phyloP scores from a whole-genome alignment of 2,797 vertebrate genomes.

The Sebastes iracundus region DNA sequence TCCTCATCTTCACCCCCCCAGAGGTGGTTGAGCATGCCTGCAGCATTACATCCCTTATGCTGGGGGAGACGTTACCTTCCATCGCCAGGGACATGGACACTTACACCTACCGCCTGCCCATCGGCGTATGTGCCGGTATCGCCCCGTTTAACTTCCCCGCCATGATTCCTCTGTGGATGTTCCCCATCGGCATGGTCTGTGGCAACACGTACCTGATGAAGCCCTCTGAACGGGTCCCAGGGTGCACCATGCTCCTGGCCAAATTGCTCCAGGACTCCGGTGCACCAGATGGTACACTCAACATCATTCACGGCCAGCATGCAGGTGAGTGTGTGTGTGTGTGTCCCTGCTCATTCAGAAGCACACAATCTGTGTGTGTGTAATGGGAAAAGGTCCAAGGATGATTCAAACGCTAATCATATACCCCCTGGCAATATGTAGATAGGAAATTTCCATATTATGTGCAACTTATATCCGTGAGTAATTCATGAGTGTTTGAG shows the following conservation, averaged over 20 bases:
- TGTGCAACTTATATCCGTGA: slow-evolving; percentile 21
- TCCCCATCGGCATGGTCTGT: slow-evolving; percentile 95
- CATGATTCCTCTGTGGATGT: slow-evolving; percentile 99
- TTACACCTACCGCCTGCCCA: slow-evolving; percentile 91
- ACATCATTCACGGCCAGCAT: slow-evolving; percentile 96
- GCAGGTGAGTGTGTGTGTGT: slow-evolving; percentile 79
- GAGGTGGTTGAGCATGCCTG: slow-evolving; percentile 98
- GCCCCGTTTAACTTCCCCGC: slow-evolving; percentile 97
- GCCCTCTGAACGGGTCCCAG: slow-evolving; percentile 95
- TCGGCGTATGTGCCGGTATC: slow-evolving; percentile 95
- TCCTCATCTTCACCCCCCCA: slow-evolving; percentile 66
- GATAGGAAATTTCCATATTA: slow-evolving; percentile 53
- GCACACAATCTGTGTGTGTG: background rate
- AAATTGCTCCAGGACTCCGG: slow-evolving; percentile 94
- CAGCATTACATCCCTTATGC: slow-evolving; percentile 95
- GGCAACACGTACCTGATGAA: slow-evolving; percentile 98
- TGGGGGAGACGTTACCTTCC: slow-evolving; percentile 96
- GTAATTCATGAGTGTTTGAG: slow-evolving; percentile 21
- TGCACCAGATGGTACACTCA: slow-evolving; percentile 92
- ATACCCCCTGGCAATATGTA: slow-evolving; percentile 37
- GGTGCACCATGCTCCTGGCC: slow-evolving; percentile 93
- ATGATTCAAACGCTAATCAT: slow-evolving; percentile 27
- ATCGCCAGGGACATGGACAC: slow-evolving; percentile 99
- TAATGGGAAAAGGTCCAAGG: slow-evolving; percentile 1
- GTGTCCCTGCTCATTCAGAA: background rate